A percentile compares a stretch with the other conserved stretches of the same genome.
Conservation (phyloP, 2,797 vertebrate genomes). For the Dendrocincla fuliginosa region DNA sequence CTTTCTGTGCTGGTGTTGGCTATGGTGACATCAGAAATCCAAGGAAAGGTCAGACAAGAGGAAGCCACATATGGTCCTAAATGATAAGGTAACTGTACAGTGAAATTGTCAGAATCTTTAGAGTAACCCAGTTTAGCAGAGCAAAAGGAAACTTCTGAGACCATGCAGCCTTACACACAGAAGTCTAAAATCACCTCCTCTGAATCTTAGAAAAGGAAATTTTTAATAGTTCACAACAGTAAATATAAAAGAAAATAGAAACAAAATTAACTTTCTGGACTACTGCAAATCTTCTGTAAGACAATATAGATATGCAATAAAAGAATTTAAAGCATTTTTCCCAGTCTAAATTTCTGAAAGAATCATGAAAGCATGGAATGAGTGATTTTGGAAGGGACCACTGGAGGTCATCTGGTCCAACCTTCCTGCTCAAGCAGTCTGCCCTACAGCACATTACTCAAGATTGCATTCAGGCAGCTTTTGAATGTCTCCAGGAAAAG, state of each 20-base stretch:
- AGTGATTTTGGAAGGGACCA: neutral
- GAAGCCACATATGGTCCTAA: neutral
- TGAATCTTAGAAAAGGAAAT: neutral
- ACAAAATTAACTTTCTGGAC: neutral
- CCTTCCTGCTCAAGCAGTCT: neutral
- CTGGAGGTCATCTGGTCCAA: neutral
- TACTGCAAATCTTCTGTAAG: neutral
- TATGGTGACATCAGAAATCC: neutral
- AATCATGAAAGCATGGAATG: neutral
- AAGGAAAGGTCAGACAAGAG: neutral
- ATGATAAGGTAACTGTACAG: neutral
- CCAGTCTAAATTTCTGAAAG: neutral
- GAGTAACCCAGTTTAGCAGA: neutral
- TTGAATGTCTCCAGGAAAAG: neutral
- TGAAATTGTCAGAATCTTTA: neutral
- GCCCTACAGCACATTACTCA: no score
- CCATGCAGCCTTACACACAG: neutral
- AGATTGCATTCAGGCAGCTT: neutral
- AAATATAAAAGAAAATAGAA: neutral
- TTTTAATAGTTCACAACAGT: neutral
- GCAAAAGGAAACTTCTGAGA: neutral
- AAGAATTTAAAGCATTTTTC: neutral
- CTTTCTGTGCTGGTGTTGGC: neutral
- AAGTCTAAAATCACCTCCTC: neutral
- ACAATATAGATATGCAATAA: neutral